Base-by-base conservation (phyloP, 2,113 vertebrate genomes). In the Cyprinodon tularosa region DNA sequence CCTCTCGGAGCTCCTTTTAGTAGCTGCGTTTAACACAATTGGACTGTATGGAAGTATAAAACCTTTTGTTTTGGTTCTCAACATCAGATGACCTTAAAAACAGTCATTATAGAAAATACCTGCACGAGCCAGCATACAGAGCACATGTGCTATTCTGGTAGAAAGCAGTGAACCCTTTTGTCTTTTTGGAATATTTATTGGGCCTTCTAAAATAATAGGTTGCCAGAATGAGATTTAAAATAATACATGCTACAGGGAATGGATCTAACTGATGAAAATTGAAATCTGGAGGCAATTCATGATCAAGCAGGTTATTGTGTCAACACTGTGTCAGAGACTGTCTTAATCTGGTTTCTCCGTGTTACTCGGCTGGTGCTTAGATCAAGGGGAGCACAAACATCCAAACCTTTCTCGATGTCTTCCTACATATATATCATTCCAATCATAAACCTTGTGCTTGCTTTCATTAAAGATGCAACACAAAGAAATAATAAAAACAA, bases 361-460 rank as follows among this genome's bases (percentile, higher is more conserved):
- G 82, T 74, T 63, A 61, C 71, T 47, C 12, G 48, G 7, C 17
- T n/a, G 50, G 50, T 57, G 12, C 44, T 72, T 62, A 63, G 75
- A 65, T 78, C 75, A 66, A 68, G 60, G 45, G 73, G 66, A 69
- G 74, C 61, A 71, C 48, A 71, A 17, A 66, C 12, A 38, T 37
- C 12, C 15, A 4, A 36, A 12, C 4, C 4, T 2, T n/a, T 42
- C 38, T 66, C 4, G 14, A 38, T 74, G 44, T n/a, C n/a, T 4
- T 57, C 11, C 48, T 20, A 67, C 38, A 68, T 20, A 59, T 7
- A 5, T 37, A 37, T 15, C 36, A 39, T 57, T 57, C 2, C n/a
- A 62, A 62, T 62, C 37, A 38, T 8, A 62, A 62, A 39, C 37
- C 7, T 62, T 65, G 63, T 65, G 50, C 8, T 42, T 65, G 40